Evolutionary conservation across 2,888 invertebrate genomes (phyloP), one percentile per base, ranked within the genome.

Genomic region (Lamellibrachia satsuma): DNA sequence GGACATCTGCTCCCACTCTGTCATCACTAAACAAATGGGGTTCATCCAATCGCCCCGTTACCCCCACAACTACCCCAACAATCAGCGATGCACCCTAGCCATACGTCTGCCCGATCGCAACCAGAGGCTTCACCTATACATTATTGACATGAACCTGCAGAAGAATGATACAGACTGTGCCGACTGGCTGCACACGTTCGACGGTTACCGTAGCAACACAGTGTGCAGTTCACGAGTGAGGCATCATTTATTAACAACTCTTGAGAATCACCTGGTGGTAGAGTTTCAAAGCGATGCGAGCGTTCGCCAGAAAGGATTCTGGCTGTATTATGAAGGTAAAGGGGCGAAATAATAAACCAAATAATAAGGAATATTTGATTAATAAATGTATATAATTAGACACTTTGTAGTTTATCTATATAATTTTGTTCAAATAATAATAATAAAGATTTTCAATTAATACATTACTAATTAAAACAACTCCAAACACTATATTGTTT

Each of bases 101-200:
- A 95, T 96, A 90, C 52, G 93, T 15, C 95, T 95, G 7, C 92
- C 94, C 7, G 94, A 94, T n/a, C 27, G 57, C 1, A 93, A 94
- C 52, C 95, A 95, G 94, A 94, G 94, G 92, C 94, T 96, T n/a
- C 94, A 94, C 57, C 94, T 96, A 39, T 94, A 94, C 60, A 95
- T 95, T 91, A 95, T 96, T 39, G 95, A 95, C 93, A 95, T 96
- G 94, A 95, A 95, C 92, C 94, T 96, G 90, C 94, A 95, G 92
- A 93, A 94, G 9, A 94, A 94, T 7, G 94, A 94, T 90, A 94
- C 93, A 7, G 95, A 94, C 90, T 96, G 96, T 93, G 93, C 94
- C 22, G 96, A 96, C 93, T 94, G 94, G 94, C 94, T 96, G 93
- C 95, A 95, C 93, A 94, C 95, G 52, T 94, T 94, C 91, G 95